Conservation (phyloP, 2,888 invertebrate genomes). For the Caenorhabditis angaria region DNA sequence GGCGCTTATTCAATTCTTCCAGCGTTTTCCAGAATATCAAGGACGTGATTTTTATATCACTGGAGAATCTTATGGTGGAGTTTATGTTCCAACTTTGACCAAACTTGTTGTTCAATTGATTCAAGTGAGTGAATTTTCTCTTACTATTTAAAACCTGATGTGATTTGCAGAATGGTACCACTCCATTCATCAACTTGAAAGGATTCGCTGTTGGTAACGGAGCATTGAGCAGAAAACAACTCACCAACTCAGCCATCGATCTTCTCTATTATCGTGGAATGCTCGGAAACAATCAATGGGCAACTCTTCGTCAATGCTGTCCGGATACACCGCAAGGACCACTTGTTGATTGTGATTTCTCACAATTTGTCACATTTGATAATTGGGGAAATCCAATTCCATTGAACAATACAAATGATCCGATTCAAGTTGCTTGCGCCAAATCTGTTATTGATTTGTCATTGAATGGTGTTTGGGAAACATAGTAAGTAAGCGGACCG, state of each 20-base stretch:
- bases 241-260: slow-evolving; percentile 60
- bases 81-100: slow-evolving; percentile 73
- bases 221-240: slow-evolving; percentile 54
- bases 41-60: slow-evolving; percentile 72
- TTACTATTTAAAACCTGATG: too few species aligned
- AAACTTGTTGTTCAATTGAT: slow-evolving; percentile 49
- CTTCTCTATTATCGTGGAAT: slow-evolving; percentile 62
- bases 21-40: slow-evolving; percentile 74
- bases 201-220: slow-evolving; percentile 72
- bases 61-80: slow-evolving; percentile 75
- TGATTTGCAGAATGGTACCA: slow-evolving; percentile 37
- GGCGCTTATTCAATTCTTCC: slow-evolving; percentile 74
- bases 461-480: slow-evolving; percentile 49
- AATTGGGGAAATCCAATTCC: slow-evolving; percentile 43
- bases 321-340: slow-evolving; percentile 36
- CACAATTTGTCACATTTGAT: slow-evolving; percentile 43
- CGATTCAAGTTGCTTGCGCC: slow-evolving; percentile 42
- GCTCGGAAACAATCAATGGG: slow-evolving; percentile 51
- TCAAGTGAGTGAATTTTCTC: slow-evolving; percentile 33
- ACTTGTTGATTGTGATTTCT: slow-evolving; percentile 55
- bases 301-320: slow-evolving; percentile 50
- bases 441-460: slow-evolving; percentile 46
- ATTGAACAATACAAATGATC: slow-evolving; percentile 26
- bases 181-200: slow-evolving; percentile 53
- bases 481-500: slow-evolving; percentile 27